Evolutionary conservation across 2,888 invertebrate genomes (phyloP).

Genomic region (Arge pagana): DNA sequence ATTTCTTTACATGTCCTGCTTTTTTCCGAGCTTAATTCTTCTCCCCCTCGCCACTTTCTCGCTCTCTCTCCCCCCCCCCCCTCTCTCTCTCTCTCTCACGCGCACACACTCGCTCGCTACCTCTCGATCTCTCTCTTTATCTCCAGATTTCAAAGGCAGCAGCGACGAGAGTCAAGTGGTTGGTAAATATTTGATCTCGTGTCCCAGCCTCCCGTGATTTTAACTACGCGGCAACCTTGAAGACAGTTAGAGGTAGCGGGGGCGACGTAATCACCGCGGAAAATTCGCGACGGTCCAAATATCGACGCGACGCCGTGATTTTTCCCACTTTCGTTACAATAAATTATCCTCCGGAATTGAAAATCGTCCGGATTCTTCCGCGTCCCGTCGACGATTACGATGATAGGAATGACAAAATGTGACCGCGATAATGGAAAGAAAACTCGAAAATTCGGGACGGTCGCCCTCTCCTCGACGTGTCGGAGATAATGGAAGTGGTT

Average conservation of each 20-base stretch:
- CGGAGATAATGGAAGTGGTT: too few relatives aligned
- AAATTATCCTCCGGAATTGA: too few relatives aligned
- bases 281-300: too few relatives aligned
- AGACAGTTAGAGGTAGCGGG: constrained; percentile 7
- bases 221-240: constrained; percentile 9
- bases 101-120: not conserved
- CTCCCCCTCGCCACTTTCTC: not conserved
- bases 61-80: not conserved
- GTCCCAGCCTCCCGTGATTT: constrained; percentile 10
- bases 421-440: too few relatives aligned
- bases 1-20: not conserved
- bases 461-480: too few relatives aligned
- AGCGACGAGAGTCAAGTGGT: constrained; percentile 38
- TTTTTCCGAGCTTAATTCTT: not conserved
- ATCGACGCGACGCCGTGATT: too few relatives aligned
- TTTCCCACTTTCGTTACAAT: too few relatives aligned
- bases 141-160: not conserved
- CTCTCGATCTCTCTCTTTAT: not conserved
- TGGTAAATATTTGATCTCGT: constrained; percentile 48
- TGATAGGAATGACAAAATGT: too few relatives aligned
- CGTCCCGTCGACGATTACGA: too few relatives aligned
- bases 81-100: too few relatives aligned
- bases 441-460: too few relatives aligned
- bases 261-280: not conserved
- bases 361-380: too few relatives aligned